These are phyloP conservation scores for Teleopsis dalmanni DNA, from an alignment of 1,140 invertebrate genomes.

Conservation along the genomic window DNA sequence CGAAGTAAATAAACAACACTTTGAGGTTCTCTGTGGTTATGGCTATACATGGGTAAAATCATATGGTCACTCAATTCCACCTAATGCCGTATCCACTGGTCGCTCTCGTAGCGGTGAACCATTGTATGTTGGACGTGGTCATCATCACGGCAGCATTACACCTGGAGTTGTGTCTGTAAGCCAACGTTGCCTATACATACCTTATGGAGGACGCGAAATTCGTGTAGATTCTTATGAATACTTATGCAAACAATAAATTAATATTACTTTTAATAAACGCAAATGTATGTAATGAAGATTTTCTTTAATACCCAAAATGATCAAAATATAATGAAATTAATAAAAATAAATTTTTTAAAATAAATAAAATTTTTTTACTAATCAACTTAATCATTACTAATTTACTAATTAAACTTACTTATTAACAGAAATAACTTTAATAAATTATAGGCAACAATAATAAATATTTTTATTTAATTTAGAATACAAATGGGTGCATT, in stretches of 20 bases:
- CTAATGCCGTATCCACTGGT: constrained; percentile 53
- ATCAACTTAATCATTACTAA: no score
- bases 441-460: no score
- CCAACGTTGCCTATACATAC: constrained; percentile 57
- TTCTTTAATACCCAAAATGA: no score
- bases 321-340: no score
- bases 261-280: no score
- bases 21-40: constrained; percentile 45
- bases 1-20: constrained; percentile 45
- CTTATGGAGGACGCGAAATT: constrained; percentile 56
- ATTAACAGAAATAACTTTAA: no score
- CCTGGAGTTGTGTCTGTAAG: constrained; percentile 40
- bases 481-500: constrained; percentile 36
- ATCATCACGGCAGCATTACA: constrained; percentile 51
- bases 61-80: constrained; percentile 48
- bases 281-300: no score
- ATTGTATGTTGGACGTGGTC: constrained; percentile 57
- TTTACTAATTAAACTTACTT: no score
- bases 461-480: constrained; percentile 1
- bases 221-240: constrained; percentile 54
- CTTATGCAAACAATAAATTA: constrained; percentile 26
- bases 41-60: constrained; percentile 47
- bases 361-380: no score
- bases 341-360: no score
- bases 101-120: constrained; percentile 53